A percentile compares a stretch with the other conserved stretches of the same genome.
Conservation (phyloP, 2,113 vertebrate species). For the Cervus canadensis region DNA sequence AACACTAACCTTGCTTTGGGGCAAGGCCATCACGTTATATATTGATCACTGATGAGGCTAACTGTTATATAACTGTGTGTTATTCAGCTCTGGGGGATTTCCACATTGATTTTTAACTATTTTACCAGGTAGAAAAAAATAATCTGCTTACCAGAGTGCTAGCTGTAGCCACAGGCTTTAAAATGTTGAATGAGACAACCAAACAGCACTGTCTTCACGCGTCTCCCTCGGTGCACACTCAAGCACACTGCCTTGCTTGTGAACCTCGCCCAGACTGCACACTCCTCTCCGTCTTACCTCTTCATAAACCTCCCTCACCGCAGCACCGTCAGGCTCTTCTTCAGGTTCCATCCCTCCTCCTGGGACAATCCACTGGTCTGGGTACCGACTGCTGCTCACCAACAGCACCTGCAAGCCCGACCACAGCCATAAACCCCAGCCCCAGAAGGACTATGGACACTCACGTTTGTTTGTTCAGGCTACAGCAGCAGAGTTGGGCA, state of each 20-base stretch:
- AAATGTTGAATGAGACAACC: neutral
- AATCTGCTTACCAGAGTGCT: neutral
- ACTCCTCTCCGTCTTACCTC: slow-evolving; percentile 81
- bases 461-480: neutral
- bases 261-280: neutral
- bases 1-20: neutral
- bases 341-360: slow-evolving; percentile 94
- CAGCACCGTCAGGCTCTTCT: slow-evolving; percentile 90
- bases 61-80: neutral
- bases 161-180: neutral
- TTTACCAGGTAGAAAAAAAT: neutral
- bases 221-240: neutral
- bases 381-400: slow-evolving; percentile 93
- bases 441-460: neutral
- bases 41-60: neutral
- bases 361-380: slow-evolving; percentile 94
- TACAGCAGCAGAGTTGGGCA: neutral
- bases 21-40: neutral
- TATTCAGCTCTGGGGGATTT: neutral
- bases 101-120: neutral
- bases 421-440: fast-evolving
- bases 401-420: slow-evolving; percentile 84
- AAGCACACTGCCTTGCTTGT: neutral
- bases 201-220: neutral
- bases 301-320: slow-evolving; percentile 91